Evolutionary conservation across 1,140 invertebrate genomes (phyloP).

Genomic region (Cyclargus thomasi): DNA sequence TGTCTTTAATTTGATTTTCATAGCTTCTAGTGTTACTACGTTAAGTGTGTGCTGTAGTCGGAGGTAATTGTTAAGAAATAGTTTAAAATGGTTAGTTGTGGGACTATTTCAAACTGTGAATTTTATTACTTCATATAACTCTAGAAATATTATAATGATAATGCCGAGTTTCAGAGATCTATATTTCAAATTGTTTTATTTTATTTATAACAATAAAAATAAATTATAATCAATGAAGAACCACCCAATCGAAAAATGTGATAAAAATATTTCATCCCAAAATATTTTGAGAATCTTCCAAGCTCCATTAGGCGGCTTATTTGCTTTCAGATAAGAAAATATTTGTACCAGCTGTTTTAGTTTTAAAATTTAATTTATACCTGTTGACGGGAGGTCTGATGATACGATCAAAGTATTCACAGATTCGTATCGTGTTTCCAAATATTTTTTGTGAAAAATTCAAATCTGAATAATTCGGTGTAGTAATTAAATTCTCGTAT

Average conservation of each 20-base stretch:
- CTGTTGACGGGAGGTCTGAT: background rate
- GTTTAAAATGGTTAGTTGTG: no score
- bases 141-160: no score
- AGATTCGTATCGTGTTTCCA: background rate
- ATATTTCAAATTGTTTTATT: no score
- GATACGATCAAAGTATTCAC: background rate
- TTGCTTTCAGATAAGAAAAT: background rate
- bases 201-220: no score
- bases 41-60: background rate
- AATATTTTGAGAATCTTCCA: background rate
- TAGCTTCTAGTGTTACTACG: background rate
- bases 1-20: slow-evolving; percentile 3
- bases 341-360: background rate
- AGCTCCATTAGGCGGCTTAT: background rate
- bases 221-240: no score
- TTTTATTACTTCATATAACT: no score
- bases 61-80: background rate
- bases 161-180: no score
- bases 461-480: background rate
- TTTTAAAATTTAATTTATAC: background rate
- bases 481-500: background rate
- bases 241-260: no score
- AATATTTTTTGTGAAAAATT: background rate
- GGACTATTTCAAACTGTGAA: no score
- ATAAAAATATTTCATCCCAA: no score